These are phyloP conservation scores for Pyralis farinalis DNA, from an alignment of 2,888 invertebrate species.

Conservation along the genomic window DNA sequence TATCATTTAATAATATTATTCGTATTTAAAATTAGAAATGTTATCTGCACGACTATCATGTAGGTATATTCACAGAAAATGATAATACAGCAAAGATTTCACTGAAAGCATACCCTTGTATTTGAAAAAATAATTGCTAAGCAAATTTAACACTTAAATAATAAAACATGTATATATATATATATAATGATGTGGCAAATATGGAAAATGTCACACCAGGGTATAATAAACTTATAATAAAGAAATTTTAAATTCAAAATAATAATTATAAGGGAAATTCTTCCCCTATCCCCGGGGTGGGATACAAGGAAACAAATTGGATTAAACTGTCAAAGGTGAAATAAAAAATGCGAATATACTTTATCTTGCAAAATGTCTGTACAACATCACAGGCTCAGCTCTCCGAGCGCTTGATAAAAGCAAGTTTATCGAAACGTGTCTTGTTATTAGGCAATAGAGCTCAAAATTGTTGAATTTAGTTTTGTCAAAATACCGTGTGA, in stretches of 20 bases:
- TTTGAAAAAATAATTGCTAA: too few species aligned
- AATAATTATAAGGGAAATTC: conserved; percentile 72
- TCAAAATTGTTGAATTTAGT: conserved; percentile 22
- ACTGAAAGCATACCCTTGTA: too few species aligned
- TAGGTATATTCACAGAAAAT: too few species aligned
- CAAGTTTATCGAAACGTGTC: too few species aligned
- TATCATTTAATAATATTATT: conserved; percentile 29
- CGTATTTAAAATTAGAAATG: conserved; percentile 24
- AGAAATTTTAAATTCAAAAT: conserved; percentile 63
- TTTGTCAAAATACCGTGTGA: conserved; percentile 48
- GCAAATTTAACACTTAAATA: too few species aligned
- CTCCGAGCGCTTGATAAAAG: conserved; percentile 9
- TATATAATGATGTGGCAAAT: too few species aligned
- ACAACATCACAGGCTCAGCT: conserved; percentile 54
- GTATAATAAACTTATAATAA: conserved; percentile 39
- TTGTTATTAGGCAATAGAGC: not conserved
- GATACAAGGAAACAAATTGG: conserved; percentile 76
- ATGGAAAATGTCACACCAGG: conserved; percentile 24
- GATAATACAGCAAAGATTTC: too few species aligned
- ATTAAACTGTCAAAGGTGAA: conserved; percentile 80
- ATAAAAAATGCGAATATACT: conserved; percentile 71
- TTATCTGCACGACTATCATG: too few species aligned
- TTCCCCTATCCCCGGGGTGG: conserved; percentile 69
- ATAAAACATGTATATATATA: too few species aligned
- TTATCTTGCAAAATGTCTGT: conserved; percentile 63